These are phyloP conservation scores for Beaufortia kweichowensis DNA, from an alignment of 2,113 vertebrate species.

Conservation along the genomic window DNA sequence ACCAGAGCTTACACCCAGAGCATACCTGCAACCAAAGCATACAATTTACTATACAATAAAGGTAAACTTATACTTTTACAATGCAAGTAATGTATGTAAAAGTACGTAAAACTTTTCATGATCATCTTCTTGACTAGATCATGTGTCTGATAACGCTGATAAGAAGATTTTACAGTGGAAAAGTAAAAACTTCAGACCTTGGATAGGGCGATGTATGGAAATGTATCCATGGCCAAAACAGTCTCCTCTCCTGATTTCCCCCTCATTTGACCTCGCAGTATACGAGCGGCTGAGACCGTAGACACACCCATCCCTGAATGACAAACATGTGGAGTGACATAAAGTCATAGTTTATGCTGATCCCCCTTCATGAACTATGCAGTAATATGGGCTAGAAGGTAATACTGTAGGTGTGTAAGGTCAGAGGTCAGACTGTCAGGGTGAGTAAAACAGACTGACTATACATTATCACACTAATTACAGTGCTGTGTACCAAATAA, in stretches of 20 bases:
- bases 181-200: constrained; percentile 66
- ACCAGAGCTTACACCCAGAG: too few species aligned
- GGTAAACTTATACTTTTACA: too few species aligned
- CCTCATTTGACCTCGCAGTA: constrained; percentile 75
- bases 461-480: background rate
- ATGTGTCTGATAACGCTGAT: background rate
- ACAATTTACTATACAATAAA: too few species aligned
- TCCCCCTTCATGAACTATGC: background rate
- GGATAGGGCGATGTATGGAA: constrained; percentile 78
- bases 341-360: background rate
- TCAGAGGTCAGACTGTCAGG: too few species aligned
- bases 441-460: background rate
- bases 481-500: too few species aligned
- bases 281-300: constrained; percentile 78
- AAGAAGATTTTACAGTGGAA: background rate
- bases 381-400: background rate
- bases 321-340: constrained; percentile 1
- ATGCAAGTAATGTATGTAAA: too few species aligned
- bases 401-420: background rate
- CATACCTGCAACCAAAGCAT: too few species aligned
- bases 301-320: constrained; percentile 78
- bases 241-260: constrained; percentile 73
- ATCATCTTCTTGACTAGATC: background rate
- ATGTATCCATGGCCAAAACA: constrained; percentile 74
- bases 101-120: too few species aligned